Evolutionary conservation across 2,113 vertebrate genomes (phyloP).

Genomic region (Hyperoodon ampullatus): DNA sequence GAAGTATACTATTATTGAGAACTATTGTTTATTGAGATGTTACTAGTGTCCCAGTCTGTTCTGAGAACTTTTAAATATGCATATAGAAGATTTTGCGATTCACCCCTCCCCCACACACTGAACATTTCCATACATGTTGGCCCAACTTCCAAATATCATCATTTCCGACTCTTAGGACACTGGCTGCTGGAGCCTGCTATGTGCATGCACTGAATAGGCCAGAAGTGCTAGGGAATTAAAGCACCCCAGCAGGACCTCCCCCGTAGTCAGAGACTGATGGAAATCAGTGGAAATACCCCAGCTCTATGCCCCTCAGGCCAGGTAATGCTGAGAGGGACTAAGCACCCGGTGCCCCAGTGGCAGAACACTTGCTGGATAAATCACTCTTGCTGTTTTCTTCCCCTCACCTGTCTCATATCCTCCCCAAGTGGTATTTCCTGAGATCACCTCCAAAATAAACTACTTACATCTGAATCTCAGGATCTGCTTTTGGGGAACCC

Average conservation of each 20-base stretch:
- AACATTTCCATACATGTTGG: background rate
- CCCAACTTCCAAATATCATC: background rate
- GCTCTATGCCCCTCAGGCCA: no score
- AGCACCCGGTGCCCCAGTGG: background rate
- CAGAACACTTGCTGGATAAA: background rate
- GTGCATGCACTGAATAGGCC: background rate
- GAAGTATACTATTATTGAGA: background rate
- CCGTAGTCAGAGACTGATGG: fast-evolving
- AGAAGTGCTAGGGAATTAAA: background rate
- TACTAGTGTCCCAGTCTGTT: background rate
- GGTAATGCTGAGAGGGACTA: background rate
- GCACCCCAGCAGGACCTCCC: background rate
- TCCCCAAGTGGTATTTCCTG: background rate
- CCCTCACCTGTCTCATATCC: background rate
- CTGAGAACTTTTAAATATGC: background rate
- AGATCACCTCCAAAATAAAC: background rate
- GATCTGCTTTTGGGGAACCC: background rate
- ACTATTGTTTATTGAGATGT: background rate
- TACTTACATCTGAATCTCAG: background rate
- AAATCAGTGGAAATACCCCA: background rate
- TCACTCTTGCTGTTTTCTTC: background rate
- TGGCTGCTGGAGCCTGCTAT: background rate
- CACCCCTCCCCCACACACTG: background rate
- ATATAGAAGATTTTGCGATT: background rate
- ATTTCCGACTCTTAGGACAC: background rate